These are phyloP conservation scores for Etia nguti DNA, from an alignment of 2,113 vertebrate species.

Conservation along the genomic window DNA sequence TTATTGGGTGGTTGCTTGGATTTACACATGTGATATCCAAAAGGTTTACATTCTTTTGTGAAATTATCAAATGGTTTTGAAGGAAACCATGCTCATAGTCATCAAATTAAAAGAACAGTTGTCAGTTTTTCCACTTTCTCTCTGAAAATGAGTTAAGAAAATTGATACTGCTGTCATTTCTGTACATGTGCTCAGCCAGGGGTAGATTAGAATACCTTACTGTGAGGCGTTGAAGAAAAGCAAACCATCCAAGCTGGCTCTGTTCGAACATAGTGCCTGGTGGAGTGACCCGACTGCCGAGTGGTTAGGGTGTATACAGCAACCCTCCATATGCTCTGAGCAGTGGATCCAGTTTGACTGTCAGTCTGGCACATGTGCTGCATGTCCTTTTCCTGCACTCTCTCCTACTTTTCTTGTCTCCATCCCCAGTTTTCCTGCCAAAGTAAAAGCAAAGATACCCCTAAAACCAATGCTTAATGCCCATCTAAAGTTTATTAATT, in stretches of 20 bases:
- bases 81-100: neutral
- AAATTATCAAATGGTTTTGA: neutral
- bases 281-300: neutral
- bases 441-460: neutral
- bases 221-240: neutral
- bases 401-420: neutral
- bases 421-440: neutral
- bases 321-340: neutral
- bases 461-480: neutral
- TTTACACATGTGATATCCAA: neutral
- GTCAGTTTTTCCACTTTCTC: neutral
- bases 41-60: neutral
- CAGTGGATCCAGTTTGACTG: neutral
- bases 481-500: neutral
- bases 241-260: neutral
- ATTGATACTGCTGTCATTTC: neutral
- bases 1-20: neutral
- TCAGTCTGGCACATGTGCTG: neutral
- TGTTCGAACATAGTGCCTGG: neutral
- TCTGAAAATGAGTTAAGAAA: neutral
- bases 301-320: neutral
- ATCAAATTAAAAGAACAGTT: neutral
- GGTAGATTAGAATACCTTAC: neutral
- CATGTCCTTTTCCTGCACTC: neutral
- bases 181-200: neutral